phyloP scores from a whole-genome alignment of 2,888 invertebrate species.

The Tuberolachnus salignus region DNA sequence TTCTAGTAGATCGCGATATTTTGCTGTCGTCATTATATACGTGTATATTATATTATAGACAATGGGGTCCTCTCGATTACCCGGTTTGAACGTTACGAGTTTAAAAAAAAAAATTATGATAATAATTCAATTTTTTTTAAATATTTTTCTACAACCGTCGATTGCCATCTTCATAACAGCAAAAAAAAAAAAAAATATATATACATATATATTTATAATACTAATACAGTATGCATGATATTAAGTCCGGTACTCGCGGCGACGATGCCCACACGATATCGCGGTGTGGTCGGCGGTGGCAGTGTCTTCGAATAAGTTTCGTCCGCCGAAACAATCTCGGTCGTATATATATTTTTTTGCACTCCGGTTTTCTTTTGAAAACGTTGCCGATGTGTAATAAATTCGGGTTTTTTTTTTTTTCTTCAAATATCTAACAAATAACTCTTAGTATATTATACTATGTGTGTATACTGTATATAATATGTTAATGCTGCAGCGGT shows the following conservation, averaged over 20 bases:
- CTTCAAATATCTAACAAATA: slow-evolving; percentile 4
- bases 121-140: neutral
- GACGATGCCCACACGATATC: no score
- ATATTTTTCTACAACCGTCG: neutral
- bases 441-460: neutral
- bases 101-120: neutral
- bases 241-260: no score
- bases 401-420: neutral
- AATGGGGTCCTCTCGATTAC: slow-evolving; percentile 4
- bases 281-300: no score
- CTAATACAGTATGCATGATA: neutral
- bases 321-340: neutral
- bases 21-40: slow-evolving; percentile 18
- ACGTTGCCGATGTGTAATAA: slow-evolving; percentile 10
- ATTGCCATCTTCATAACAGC: neutral
- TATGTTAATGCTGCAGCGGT: neutral
- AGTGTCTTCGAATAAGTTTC: no score
- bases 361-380: slow-evolving; percentile 12
- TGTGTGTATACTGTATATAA: no score
- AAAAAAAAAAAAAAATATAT: no score
- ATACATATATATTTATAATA: neutral
- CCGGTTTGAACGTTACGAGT: neutral
- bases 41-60: no score
- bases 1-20: slow-evolving; percentile 34
- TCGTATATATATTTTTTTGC: neutral